These are phyloP conservation scores for Drosophila koepferae DNA, from an alignment of 2,888 invertebrate species.

Conservation along the genomic window DNA sequence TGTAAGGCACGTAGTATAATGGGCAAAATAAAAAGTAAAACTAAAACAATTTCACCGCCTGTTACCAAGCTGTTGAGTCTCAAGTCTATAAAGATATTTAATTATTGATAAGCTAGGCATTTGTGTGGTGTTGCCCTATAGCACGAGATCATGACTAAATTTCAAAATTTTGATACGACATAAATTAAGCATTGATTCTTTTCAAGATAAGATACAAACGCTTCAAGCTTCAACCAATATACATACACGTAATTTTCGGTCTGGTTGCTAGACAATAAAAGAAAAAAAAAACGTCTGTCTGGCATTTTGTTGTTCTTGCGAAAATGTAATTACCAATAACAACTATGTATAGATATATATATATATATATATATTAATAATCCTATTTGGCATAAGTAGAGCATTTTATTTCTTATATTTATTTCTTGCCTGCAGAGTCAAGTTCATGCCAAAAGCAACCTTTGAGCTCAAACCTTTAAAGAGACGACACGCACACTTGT, in stretches of 20 bases:
- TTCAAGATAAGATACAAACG: slow-evolving; percentile 26
- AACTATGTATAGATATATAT: background rate
- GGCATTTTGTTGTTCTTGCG: background rate
- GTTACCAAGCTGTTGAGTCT: slow-evolving; percentile 18
- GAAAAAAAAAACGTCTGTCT: background rate
- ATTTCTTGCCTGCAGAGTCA: slow-evolving; percentile 19
- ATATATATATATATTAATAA: background rate
- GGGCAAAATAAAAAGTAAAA: background rate
- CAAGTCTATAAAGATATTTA: slow-evolving; percentile 35
- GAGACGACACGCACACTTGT: background rate
- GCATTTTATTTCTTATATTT: background rate
- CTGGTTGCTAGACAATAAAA: slow-evolving; percentile 5
- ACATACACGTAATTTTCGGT: slow-evolving; percentile 8
- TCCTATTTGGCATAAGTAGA: background rate
- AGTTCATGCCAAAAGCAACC: slow-evolving; percentile 16
- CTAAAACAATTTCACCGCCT: background rate
- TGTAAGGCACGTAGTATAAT: background rate
- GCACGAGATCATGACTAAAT: slow-evolving; percentile 11
- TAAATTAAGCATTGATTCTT: slow-evolving; percentile 39
- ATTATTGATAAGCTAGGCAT: slow-evolving; percentile 25
- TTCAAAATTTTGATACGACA: slow-evolving; percentile 22
- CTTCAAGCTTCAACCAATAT: background rate
- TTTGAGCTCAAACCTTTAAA: slow-evolving; percentile 7
- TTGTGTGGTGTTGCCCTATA: background rate
- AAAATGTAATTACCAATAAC: background rate